phyloP scores from a whole-genome alignment of 2,113 vertebrate genomes.

The Leucosticte australis region DNA sequence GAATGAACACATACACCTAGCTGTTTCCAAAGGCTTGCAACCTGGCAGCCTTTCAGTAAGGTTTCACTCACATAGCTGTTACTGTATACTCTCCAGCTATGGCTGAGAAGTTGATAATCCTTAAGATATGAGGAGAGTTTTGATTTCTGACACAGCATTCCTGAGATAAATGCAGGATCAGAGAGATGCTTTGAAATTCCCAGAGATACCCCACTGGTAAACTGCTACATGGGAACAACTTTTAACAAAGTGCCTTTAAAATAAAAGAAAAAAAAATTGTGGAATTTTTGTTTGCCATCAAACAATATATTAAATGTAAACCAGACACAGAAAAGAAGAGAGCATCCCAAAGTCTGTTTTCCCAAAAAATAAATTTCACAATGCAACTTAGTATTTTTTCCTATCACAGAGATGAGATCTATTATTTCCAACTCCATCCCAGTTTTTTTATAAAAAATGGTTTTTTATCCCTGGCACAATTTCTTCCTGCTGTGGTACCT shows the following conservation, averaged over 20 bases:
- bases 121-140: conserved; percentile 96
- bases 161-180: conserved; percentile 97
- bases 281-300: conserved; percentile 59
- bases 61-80: conserved; percentile 83
- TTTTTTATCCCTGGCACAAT: background rate
- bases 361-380: conserved; percentile 16
- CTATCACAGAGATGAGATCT: background rate
- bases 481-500: background rate
- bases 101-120: conserved; percentile 91
- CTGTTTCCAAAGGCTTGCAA: conserved; percentile 71
- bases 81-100: conserved; percentile 91
- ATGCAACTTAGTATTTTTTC: background rate
- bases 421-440: background rate
- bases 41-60: conserved; percentile 76
- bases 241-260: conserved; percentile 72
- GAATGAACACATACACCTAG: conserved; percentile 78
- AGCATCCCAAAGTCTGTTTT: conserved; percentile 50
- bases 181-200: conserved; percentile 90
- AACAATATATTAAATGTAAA: conserved; percentile 78
- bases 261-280: background rate
- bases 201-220: conserved; percentile 73
- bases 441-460: background rate
- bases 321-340: conserved; percentile 71
- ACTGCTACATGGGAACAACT: conserved; percentile 65
- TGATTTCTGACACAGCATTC: conserved; percentile 99